A percentile compares a stretch with the other conserved stretches of the same genome.
Evolutionary conservation across 2,797 vertebrate species (phyloP).

Genomic region (Anas flavirostris): DNA sequence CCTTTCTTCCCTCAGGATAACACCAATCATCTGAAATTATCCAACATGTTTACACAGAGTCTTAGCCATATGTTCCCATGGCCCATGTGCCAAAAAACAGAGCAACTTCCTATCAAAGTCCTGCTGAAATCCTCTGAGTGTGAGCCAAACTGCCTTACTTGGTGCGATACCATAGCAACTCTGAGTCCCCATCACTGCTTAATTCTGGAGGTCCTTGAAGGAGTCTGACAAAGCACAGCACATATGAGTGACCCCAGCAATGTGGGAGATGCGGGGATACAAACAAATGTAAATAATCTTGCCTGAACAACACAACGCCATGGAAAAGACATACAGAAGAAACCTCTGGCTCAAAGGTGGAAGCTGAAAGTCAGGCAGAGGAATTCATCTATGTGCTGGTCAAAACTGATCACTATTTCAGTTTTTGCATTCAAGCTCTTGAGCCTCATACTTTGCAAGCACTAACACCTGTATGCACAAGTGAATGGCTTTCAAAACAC

Average conservation of each 20-base stretch:
- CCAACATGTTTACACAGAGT: constrained; percentile 9
- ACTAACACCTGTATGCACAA: not conserved
- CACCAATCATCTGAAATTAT: constrained; percentile 15
- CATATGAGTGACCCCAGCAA: not conserved
- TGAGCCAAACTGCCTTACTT: not conserved
- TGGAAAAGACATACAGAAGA: not conserved
- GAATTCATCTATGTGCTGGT: not conserved
- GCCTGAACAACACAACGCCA: not conserved
- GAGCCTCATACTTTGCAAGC: accelerated
- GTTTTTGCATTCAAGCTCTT: not conserved
- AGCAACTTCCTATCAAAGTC: constrained; percentile 47
- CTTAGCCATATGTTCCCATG: constrained; percentile 43
- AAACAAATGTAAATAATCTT: constrained; percentile 43
- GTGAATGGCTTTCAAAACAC: not conserved
- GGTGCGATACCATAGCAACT: constrained; percentile 38
- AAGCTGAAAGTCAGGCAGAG: not conserved
- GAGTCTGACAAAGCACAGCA: not conserved
- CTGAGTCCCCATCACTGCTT: not conserved
- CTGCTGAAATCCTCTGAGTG: constrained; percentile 25
- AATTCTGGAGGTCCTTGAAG: not conserved
- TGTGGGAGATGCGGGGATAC: not conserved
- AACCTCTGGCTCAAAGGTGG: not conserved
- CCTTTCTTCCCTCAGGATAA: not conserved
- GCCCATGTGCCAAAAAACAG: constrained; percentile 34
- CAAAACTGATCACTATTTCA: not conserved